These are phyloP conservation scores for Ammospiza caudacuta DNA, from an alignment of 2,113 vertebrate genomes.

Conservation along the genomic window DNA sequence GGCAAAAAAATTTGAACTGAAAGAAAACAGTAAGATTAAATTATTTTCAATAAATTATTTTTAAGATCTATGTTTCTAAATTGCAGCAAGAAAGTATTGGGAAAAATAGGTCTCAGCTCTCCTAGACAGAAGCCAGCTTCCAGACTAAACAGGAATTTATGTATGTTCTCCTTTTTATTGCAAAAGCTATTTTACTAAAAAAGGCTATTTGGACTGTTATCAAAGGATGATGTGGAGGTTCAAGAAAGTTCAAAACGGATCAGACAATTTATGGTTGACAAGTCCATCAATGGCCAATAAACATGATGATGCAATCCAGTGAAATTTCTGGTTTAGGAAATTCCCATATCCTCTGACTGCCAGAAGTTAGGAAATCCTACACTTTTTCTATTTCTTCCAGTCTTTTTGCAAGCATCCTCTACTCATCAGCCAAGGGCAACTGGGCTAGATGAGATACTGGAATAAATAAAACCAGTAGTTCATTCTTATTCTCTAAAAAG, in stretches of 20 bases:
- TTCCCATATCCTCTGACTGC: neutral
- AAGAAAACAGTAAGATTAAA: neutral
- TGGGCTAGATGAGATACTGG: neutral
- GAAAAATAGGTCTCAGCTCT: neutral
- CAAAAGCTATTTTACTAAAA: slow-evolving; percentile 23
- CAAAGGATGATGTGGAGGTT: slow-evolving; percentile 16
- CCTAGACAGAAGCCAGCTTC: neutral
- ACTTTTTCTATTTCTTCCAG: neutral
- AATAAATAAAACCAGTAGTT: neutral
- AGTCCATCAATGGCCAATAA: neutral
- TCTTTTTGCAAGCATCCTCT: neutral
- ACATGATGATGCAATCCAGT: slow-evolving; percentile 38
- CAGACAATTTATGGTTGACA: neutral
- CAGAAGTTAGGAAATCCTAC: slow-evolving; percentile 26
- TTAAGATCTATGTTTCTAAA: neutral
- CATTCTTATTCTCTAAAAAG: neutral
- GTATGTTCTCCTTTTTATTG: slow-evolving; percentile 1
- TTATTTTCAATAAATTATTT: neutral
- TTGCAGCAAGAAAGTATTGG: neutral
- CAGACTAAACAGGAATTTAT: neutral
- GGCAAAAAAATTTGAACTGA: neutral
- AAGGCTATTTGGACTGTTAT: neutral
- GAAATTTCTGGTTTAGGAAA: slow-evolving; percentile 50
- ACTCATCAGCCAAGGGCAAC: neutral
- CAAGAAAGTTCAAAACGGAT: neutral